Evolutionary conservation across 92 coral and sea anemone species (phyloP).

Genomic region (Hydrozoanthus gracilis): DNA sequence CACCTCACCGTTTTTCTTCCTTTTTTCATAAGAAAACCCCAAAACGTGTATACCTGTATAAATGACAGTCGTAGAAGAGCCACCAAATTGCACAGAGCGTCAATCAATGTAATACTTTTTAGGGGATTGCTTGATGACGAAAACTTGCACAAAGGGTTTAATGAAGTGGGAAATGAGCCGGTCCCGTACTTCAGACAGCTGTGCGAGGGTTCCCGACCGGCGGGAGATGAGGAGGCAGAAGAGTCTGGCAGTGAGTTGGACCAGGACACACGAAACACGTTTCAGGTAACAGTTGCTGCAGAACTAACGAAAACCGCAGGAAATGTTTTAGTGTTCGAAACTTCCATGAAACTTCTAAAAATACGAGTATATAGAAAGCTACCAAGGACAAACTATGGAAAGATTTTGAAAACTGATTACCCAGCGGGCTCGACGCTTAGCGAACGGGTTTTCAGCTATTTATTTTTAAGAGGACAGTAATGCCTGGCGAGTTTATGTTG

Average conservation of each 20-base stretch:
- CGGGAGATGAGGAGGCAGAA: background rate
- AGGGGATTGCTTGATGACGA: constrained; percentile 95
- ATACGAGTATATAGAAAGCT: too few species aligned
- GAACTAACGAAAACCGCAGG: background rate
- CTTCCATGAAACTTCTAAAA: background rate
- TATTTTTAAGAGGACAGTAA: too few species aligned
- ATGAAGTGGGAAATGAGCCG: constrained; percentile 85
- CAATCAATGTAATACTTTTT: background rate
- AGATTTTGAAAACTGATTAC: too few species aligned
- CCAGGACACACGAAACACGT: constrained; percentile 1
- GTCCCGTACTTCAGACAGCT: constrained; percentile 95
- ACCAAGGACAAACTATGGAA: too few species aligned
- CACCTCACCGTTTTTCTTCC: too few species aligned
- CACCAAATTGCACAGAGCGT: background rate
- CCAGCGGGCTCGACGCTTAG: too few species aligned
- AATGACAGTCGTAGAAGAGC: background rate
- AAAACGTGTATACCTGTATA: background rate
- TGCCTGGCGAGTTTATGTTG: too few species aligned
- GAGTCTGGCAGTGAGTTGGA: constrained; percentile 27
- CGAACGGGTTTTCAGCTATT: too few species aligned
- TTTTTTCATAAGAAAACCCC: too few species aligned
- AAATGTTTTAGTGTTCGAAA: background rate
- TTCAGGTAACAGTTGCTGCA: constrained; percentile 10
- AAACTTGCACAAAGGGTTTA: constrained; percentile 77
- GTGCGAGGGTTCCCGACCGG: constrained; percentile 37